phyloP scores from a whole-genome alignment of 2,888 invertebrate genomes.

The Yponomeuta malinellus region DNA sequence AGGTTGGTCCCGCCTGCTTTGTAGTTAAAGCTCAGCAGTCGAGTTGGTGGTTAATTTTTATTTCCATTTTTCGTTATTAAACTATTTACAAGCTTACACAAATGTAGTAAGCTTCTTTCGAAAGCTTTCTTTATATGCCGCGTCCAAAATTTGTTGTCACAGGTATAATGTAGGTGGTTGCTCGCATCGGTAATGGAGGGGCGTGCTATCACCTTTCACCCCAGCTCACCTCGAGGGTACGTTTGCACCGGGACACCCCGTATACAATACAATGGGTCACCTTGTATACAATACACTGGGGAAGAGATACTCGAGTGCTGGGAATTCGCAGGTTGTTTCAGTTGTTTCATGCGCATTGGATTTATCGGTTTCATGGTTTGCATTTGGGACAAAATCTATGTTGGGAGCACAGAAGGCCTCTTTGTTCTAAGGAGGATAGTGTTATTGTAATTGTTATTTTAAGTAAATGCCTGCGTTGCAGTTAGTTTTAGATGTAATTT shows the following conservation, averaged over 20 bases:
- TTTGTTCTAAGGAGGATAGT: too few relatives aligned
- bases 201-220: slow-evolving; percentile 27
- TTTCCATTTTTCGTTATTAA: too few relatives aligned
- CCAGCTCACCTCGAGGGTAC: slow-evolving; percentile 21
- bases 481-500: too few relatives aligned
- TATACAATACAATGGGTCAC: not conserved
- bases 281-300: not conserved
- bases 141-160: not conserved
- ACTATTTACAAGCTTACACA: too few relatives aligned
- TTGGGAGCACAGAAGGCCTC: too few relatives aligned
- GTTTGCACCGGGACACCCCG: not conserved
- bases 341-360: not conserved
- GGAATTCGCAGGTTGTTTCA: not conserved
- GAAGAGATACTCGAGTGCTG: not conserved
- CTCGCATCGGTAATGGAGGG: slow-evolving; percentile 23
- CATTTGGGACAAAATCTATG: too few relatives aligned
- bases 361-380: not conserved
- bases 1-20: too few relatives aligned
- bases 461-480: too few relatives aligned
- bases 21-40: too few relatives aligned
- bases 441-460: too few relatives aligned
- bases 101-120: not conserved
- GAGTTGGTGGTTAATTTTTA: too few relatives aligned
- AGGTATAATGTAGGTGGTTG: not conserved
- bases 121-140: not conserved